Evolutionary conservation across 2,888 invertebrate species (phyloP).

Genomic region (Erebia aethiops): DNA sequence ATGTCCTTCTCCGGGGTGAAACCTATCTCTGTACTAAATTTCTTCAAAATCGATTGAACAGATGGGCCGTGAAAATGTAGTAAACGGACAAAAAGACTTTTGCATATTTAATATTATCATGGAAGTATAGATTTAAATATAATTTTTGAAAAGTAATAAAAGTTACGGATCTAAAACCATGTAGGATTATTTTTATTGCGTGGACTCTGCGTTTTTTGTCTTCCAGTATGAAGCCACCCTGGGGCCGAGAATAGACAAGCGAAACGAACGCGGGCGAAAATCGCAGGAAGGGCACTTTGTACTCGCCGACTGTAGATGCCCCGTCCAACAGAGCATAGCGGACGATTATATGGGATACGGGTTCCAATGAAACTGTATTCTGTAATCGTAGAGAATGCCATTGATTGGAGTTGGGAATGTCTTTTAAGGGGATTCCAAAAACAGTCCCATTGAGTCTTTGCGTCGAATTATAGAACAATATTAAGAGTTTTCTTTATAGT

Average conservation of each 20-base stretch:
- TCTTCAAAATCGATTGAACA: too few relatives aligned
- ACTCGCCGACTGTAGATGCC: slow-evolving; percentile 14
- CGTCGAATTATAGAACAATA: too few relatives aligned
- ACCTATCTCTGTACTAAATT: too few relatives aligned
- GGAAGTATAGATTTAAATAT: too few relatives aligned
- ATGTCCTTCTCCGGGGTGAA: too few relatives aligned
- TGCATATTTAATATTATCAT: too few relatives aligned
- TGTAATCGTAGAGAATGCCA: background rate
- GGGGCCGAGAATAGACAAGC: slow-evolving; percentile 22
- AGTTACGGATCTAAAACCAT: background rate
- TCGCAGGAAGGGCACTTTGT: slow-evolving; percentile 20
- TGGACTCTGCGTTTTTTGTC: background rate
- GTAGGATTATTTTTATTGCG: too few relatives aligned
- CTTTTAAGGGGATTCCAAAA: too few relatives aligned
- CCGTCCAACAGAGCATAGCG: slow-evolving; percentile 21
- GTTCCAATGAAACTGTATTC: background rate
- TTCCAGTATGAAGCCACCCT: slow-evolving; percentile 2
- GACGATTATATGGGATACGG: slow-evolving; percentile 10
- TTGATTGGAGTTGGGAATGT: background rate
- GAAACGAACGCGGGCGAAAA: slow-evolving; percentile 13
- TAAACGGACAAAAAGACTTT: too few relatives aligned
- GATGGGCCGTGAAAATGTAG: too few relatives aligned
- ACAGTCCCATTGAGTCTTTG: too few relatives aligned
- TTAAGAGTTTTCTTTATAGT: too few relatives aligned
- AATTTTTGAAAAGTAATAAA: background rate